A percentile compares a stretch with the other conserved stretches of the same genome.
Evolutionary conservation across 2,113 vertebrate species (phyloP).

Genomic region (Tetrao urogallus): DNA sequence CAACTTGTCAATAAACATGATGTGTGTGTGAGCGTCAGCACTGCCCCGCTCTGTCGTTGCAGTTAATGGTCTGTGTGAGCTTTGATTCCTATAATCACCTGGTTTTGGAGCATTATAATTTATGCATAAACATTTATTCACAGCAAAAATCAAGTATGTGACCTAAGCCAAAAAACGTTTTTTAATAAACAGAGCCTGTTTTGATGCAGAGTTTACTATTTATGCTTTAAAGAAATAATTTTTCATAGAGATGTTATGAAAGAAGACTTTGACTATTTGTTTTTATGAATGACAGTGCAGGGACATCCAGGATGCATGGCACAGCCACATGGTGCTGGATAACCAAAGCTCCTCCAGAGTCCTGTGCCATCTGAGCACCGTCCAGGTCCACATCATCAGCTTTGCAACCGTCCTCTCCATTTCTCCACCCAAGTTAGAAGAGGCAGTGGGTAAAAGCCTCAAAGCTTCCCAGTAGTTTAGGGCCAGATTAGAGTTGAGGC

Average conservation of each 20-base stretch:
- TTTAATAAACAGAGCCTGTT: neutral
- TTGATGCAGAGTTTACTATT: neutral
- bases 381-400: neutral
- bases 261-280: neutral
- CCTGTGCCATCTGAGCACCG: neutral
- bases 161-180: neutral
- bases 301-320: neutral
- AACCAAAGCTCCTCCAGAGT: neutral
- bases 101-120: conserved; percentile 15
- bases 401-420: neutral
- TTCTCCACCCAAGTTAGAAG: neutral
- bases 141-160: conserved; percentile 5
- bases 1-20: conserved; percentile 24
- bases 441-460: neutral
- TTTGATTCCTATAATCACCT: neutral
- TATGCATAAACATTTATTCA: neutral
- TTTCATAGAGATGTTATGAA: neutral
- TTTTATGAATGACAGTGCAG: neutral
- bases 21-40: neutral
- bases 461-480: neutral
- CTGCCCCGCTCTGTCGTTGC: neutral
- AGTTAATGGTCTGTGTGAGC: neutral
- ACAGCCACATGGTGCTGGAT: neutral
- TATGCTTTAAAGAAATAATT: neutral
- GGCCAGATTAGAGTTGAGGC: neutral